These are phyloP conservation scores for Eupithecia subumbrata DNA, from an alignment of 2,888 invertebrate species.

Conservation along the genomic window DNA sequence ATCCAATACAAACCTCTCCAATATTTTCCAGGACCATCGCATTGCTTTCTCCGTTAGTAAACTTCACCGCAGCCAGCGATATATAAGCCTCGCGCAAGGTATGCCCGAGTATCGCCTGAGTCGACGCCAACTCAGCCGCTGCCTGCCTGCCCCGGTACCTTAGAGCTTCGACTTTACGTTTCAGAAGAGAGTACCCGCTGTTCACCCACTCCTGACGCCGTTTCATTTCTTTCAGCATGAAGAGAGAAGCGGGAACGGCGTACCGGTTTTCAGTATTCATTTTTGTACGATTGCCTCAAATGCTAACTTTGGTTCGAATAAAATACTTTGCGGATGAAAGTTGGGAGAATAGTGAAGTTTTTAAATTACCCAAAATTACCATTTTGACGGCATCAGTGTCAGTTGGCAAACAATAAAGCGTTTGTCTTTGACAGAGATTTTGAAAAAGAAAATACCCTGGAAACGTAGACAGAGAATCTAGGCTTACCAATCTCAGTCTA, in stretches of 20 bases:
- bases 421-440: not conserved
- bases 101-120: constrained; percentile 70
- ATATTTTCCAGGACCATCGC: constrained; percentile 77
- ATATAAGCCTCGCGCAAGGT: constrained; percentile 75
- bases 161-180: constrained; percentile 72
- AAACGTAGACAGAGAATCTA: too few species aligned
- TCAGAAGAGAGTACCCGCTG: constrained; percentile 70
- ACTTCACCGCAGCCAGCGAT: constrained; percentile 75
- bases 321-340: not conserved
- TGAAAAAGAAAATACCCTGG: not conserved
- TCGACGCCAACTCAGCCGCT: constrained; percentile 63
- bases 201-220: constrained; percentile 71
- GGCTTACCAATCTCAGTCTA: too few species aligned
- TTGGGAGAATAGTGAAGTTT: not conserved
- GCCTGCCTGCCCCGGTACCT: constrained; percentile 68
- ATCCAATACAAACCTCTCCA: constrained; percentile 61
- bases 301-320: not conserved
- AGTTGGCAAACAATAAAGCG: not conserved
- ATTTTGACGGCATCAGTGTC: not conserved
- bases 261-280: constrained; percentile 77
- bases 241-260: constrained; percentile 73
- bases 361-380: not conserved
- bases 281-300: not conserved
- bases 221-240: constrained; percentile 77
- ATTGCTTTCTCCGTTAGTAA: constrained; percentile 78